Base-by-base conservation (phyloP, 1,140 invertebrate species). In the Diploscapter pachys region DNA sequence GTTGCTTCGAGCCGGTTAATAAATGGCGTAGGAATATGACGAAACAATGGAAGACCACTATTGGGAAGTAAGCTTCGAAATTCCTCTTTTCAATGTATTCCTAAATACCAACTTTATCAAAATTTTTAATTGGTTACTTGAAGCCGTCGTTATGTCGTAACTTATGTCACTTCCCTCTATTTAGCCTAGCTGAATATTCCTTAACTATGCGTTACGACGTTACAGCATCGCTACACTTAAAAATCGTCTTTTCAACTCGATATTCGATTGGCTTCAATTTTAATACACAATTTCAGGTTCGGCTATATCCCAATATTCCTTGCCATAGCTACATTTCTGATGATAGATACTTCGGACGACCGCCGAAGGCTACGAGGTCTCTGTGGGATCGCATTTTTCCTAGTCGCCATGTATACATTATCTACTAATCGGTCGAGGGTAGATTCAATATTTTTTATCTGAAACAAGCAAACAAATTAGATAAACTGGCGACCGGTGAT, bases 401-500 rank as follows among this genome's bases (percentile, higher is more conserved):
- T 87, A 48, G 59, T 80, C 9, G 75, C 86, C 61, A 85, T 86
- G 72, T 86, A 80, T 63, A 48, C 86, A 5, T 82, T 83, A 56
- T 87, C 86, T 0, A 76, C 63, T 8, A 77, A 82, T 78, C 79
- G 82, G 8, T 62, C 71, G 4, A 71, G 76, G 55, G 80, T 82
- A 59, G 61, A 53, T 73, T 61, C 31, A 31, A 31, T 31, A 31
- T 31, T 31, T 31, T 31, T 31, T 31, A 31, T 31, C 31, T 31
- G 31, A 31, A 31, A 31, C 31, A 31, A 31, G 31, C 31, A 31
- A 31, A 31, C 31, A 31, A 31, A 31, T 31, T 31, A 91, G 89
- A 88, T 93, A 3, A 87, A 89, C 59, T 95, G 93, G 93, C 88
- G 89, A 31, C 90, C 85, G 8, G 91, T 96, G 0, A 81, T 91